These are phyloP conservation scores for Synanthedon myopaeformis DNA, from an alignment of 2,888 invertebrate genomes.

Conservation along the genomic window DNA sequence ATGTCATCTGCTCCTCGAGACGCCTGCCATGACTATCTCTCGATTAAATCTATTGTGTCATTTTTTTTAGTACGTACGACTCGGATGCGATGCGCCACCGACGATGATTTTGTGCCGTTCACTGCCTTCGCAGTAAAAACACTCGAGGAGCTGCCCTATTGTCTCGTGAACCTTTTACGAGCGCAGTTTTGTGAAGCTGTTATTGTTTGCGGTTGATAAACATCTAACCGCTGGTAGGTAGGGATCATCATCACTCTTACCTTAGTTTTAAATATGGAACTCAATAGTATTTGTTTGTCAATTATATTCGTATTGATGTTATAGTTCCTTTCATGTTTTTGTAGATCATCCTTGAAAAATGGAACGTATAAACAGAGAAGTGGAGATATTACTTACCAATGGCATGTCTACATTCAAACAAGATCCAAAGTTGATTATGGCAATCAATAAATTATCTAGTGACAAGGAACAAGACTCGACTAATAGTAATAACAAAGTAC, in stretches of 20 bases:
- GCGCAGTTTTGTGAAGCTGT: constrained; percentile 64
- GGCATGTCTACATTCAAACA: constrained; percentile 35
- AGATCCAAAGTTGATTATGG: constrained; percentile 42
- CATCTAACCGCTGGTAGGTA: constrained; percentile 67
- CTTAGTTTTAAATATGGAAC: constrained; percentile 48
- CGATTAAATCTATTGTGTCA: constrained; percentile 68
- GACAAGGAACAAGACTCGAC: constrained; percentile 13
- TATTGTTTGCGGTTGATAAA: constrained; percentile 70
- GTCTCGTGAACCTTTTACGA: constrained; percentile 66
- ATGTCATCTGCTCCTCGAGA: constrained; percentile 69
- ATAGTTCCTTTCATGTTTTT: constrained; percentile 22
- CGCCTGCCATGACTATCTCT: constrained; percentile 65
- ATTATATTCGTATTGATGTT: constrained; percentile 37
- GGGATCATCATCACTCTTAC: constrained; percentile 65
- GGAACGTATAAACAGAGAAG: constrained; percentile 51
- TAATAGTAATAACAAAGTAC: constrained; percentile 11
- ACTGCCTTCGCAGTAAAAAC: constrained; percentile 62
- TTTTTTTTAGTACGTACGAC: constrained; percentile 48
- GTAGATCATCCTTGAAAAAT: constrained; percentile 22
- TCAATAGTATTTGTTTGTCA: constrained; percentile 49
- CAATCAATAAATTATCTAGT: constrained; percentile 44
- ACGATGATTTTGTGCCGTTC: constrained; percentile 63
- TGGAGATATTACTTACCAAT: constrained; percentile 28
- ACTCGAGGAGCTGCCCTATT: constrained; percentile 57
- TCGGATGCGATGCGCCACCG: constrained; percentile 67